Conservation (phyloP, 2,888 invertebrate genomes). For the Lydus trimaculatus region DNA sequence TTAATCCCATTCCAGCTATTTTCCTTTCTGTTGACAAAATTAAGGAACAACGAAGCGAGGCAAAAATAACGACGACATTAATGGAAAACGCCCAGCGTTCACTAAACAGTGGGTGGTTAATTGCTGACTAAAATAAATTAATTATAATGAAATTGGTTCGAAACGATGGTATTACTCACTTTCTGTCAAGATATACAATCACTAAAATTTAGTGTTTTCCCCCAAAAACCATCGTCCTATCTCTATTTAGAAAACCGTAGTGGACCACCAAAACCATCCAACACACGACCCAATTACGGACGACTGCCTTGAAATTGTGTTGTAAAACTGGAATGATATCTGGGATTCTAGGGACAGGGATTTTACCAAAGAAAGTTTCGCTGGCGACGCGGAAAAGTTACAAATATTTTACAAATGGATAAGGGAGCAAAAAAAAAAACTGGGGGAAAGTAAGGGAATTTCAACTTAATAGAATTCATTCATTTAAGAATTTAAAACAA, state of each 20-base stretch:
- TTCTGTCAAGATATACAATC: constrained; percentile 6
- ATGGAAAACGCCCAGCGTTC: constrained; percentile 1
- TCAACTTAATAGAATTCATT: constrained; percentile 1
- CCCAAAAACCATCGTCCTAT: background rate
- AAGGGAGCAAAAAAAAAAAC: background rate
- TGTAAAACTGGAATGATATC: constrained; percentile 5
- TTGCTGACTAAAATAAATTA: constrained; percentile 27
- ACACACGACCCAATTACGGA: constrained; percentile 3
- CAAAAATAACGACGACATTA: constrained; percentile 7
- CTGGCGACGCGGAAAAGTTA: background rate
- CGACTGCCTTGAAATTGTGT: constrained; percentile 7
- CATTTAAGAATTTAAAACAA: background rate
- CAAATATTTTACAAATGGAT: background rate
- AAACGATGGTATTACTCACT: constrained; percentile 1
- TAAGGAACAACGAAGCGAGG: background rate
- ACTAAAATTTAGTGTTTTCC: background rate
- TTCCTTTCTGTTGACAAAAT: background rate
- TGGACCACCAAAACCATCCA: background rate
- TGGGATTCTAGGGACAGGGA: background rate
- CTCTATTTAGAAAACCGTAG: background rate
- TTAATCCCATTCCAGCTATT: background rate
- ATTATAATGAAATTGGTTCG: constrained; percentile 22
- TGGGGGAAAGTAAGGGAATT: background rate
- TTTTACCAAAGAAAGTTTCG: background rate
- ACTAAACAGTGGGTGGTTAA: constrained; percentile 22